These are phyloP conservation scores for Drosophila bocki DNA, from an alignment of 1,140 invertebrate genomes.

Conservation along the genomic window DNA sequence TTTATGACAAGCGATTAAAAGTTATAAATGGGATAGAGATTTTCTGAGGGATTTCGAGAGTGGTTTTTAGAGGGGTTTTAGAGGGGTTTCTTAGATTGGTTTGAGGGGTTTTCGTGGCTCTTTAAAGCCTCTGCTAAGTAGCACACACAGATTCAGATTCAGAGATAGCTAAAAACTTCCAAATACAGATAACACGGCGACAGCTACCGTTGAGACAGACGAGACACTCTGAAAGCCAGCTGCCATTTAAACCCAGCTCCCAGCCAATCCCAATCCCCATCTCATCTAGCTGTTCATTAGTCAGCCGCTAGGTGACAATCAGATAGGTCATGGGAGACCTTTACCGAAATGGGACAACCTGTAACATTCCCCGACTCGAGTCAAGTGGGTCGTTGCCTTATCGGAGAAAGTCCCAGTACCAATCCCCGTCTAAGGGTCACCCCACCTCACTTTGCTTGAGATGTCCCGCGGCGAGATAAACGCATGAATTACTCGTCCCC, in stretches of 20 bases:
- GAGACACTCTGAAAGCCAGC: constrained; percentile 15
- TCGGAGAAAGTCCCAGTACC: constrained; percentile 42
- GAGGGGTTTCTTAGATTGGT: background rate
- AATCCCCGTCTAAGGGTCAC: background rate
- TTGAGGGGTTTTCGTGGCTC: background rate
- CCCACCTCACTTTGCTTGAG: constrained; percentile 8
- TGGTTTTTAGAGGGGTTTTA: background rate
- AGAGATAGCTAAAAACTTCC: constrained; percentile 58
- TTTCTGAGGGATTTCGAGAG: background rate
- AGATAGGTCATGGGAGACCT: constrained; percentile 57
- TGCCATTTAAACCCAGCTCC: constrained; percentile 12
- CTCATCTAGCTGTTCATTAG: constrained; percentile 68
- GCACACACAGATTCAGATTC: constrained; percentile 72
- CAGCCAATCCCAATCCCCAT: constrained; percentile 12
- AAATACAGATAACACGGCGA: constrained; percentile 66
- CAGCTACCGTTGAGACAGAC: constrained; percentile 55
- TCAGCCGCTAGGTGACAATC: constrained; percentile 81
- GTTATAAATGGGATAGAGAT: constrained; percentile 43
- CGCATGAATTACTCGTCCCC: constrained; percentile 61
- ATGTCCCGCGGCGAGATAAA: constrained; percentile 65
- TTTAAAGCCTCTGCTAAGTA: constrained; percentile 68
- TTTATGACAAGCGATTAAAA: constrained; percentile 82
- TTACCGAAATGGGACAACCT: constrained; percentile 57
- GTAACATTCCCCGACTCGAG: constrained; percentile 64
- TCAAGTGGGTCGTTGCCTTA: constrained; percentile 50